Percentiles rank a stretch among this genome's conserved stretches.
phyloP scores from a whole-genome alignment of 2,797 vertebrate species.

The Enteromius treurensis region DNA sequence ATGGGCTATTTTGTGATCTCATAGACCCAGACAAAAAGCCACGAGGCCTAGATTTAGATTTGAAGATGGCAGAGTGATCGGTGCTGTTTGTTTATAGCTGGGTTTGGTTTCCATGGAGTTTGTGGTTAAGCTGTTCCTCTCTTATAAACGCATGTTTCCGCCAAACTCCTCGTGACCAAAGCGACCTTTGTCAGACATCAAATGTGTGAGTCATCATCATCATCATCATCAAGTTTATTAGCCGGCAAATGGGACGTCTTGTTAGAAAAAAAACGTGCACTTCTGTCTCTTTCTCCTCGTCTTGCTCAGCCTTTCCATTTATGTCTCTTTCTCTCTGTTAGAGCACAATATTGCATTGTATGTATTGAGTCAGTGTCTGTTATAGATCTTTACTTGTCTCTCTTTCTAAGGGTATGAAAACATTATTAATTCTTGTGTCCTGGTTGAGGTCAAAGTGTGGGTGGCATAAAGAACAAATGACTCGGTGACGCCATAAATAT shows the following conservation, averaged over 20 bases:
- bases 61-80: neutral
- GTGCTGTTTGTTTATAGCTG: constrained; percentile 3
- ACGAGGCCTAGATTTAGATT: neutral
- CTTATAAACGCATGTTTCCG: constrained; percentile 18
- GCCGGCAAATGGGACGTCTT: neutral
- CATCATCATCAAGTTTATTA: neutral
- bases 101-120: constrained; percentile 37
- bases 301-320: neutral
- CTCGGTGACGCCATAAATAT: neutral
- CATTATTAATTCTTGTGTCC: neutral
- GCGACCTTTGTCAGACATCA: neutral
- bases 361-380: neutral
- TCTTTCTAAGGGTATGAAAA: neutral
- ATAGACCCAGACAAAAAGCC: neutral
- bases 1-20: neutral
- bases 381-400: neutral
- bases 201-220: constrained; percentile 21
- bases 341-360: too few species aligned
- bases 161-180: neutral
- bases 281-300: neutral
- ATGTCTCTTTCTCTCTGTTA: neutral
- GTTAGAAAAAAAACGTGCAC: neutral
- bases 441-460: neutral
- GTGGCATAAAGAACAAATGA: neutral
- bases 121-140: constrained; percentile 26